A percentile compares a stretch with the other conserved stretches of the same genome.
These are phyloP conservation scores for Dolichopus griseipennis DNA, from an alignment of 2,888 invertebrate species.

Conservation along the genomic window DNA sequence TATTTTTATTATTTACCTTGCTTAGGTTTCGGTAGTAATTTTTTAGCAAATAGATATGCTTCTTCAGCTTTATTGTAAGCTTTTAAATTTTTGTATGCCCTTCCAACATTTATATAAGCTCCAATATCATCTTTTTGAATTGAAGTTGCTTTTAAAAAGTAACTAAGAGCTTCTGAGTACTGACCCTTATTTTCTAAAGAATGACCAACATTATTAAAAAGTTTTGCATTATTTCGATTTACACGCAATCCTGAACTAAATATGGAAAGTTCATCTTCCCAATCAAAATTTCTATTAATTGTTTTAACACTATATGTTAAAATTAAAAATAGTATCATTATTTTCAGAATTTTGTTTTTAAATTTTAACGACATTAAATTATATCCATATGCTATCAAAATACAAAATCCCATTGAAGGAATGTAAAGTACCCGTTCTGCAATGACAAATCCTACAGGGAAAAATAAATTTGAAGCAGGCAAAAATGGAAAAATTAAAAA, in stretches of 20 bases:
- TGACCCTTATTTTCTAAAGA: constrained; percentile 70
- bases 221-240: constrained; percentile 85
- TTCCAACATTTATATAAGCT: constrained; percentile 93
- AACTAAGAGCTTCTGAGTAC: constrained; percentile 71
- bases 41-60: constrained; percentile 84
- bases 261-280: constrained; percentile 86
- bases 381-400: constrained; percentile 84
- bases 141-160: constrained; percentile 84
- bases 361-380: constrained; percentile 48
- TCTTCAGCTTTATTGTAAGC: constrained; percentile 83
- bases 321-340: constrained; percentile 53
- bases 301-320: constrained; percentile 78
- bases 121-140: constrained; percentile 95
- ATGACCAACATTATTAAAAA: constrained; percentile 96
- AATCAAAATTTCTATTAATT: constrained; percentile 80
- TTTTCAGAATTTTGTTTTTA: constrained; percentile 21
- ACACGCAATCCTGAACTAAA: constrained; percentile 81
- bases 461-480: constrained; percentile 94
- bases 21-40: constrained; percentile 79
- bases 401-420: constrained; percentile 96
- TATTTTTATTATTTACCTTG: constrained; percentile 31
- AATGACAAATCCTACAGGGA: constrained; percentile 95
- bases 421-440: constrained; percentile 93
- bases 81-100: constrained; percentile 87
- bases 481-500: constrained; percentile 84